A percentile compares a stretch with the other conserved stretches of the same genome.
These are phyloP conservation scores for Epinephelus lanceolatus DNA, from an alignment of 2,113 vertebrate genomes.

Conservation along the genomic window DNA sequence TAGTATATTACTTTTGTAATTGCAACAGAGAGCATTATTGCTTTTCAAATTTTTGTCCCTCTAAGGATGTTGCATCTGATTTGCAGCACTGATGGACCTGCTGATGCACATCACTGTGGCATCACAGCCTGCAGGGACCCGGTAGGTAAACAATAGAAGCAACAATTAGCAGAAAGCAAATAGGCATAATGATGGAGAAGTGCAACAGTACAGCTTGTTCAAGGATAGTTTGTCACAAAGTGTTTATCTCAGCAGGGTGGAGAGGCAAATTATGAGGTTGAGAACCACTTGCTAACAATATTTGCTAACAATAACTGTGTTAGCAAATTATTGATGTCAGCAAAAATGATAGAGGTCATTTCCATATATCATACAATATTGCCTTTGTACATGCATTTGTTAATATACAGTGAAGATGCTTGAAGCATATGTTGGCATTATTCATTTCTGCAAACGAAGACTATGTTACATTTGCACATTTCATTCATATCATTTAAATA, in stretches of 20 bases:
- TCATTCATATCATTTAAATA: too few relatives aligned
- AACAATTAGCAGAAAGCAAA: constrained; percentile 11
- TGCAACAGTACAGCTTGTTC: not conserved
- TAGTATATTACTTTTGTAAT: constrained; percentile 12
- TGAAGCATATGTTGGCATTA: too few relatives aligned
- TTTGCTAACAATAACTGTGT: too few relatives aligned
- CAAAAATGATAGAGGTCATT: too few relatives aligned
- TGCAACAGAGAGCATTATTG: not conserved
- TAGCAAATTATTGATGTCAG: too few relatives aligned
- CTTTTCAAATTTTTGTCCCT: constrained; percentile 4
- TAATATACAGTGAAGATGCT: too few relatives aligned
- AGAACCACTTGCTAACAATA: too few relatives aligned
- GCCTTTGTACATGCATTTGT: too few relatives aligned
- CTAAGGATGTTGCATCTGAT: not conserved
- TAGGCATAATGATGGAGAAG: not conserved
- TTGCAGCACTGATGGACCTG: not conserved
- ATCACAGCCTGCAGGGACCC: not conserved
- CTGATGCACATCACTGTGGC: not conserved
- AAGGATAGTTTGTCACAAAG: not conserved
- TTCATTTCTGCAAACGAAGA: too few relatives aligned
- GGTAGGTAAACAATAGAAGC: not conserved
- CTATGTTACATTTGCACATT: too few relatives aligned
- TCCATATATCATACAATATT: too few relatives aligned
- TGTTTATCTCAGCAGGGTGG: not conserved
- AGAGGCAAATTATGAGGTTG: not conserved